These are phyloP conservation scores for Lindbergichthys nudifrons DNA, from an alignment of 2,797 vertebrate species.

Conservation along the genomic window DNA sequence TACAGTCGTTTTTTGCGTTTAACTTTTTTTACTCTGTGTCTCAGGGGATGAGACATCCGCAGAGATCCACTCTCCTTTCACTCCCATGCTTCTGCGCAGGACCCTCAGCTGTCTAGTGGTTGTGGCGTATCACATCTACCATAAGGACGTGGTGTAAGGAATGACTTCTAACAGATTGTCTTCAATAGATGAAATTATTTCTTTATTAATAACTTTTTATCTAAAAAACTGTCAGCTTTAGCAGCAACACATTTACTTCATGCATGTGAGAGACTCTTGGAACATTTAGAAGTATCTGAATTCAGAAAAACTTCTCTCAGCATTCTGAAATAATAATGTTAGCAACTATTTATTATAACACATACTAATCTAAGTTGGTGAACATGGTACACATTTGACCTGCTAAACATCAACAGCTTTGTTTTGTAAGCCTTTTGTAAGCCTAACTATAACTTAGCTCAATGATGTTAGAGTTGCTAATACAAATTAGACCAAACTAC, in stretches of 20 bases:
- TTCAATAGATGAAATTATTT: too few relatives aligned
- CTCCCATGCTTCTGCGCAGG: constrained; percentile 80
- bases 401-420: background rate
- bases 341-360: background rate
- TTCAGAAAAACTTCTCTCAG: too few relatives aligned
- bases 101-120: constrained; percentile 87
- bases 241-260: too few relatives aligned
- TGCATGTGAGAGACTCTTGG: too few relatives aligned
- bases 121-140: constrained; percentile 87
- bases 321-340: too few relatives aligned
- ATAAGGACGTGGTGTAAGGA: constrained; percentile 84
- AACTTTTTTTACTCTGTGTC: constrained; percentile 37
- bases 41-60: constrained; percentile 61
- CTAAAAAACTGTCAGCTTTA: too few relatives aligned
- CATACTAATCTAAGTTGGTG: background rate
- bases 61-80: constrained; percentile 85
- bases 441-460: background rate
- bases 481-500: background rate
- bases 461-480: background rate
- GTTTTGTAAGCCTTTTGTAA: background rate
- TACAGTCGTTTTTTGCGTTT: background rate
- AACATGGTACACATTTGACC: background rate
- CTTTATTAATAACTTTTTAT: too few relatives aligned
- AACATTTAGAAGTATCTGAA: too few relatives aligned
- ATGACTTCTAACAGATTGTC: background rate